These are phyloP conservation scores for Stegana nigrithorax DNA, from an alignment of 2,888 invertebrate genomes.

Conservation along the genomic window DNA sequence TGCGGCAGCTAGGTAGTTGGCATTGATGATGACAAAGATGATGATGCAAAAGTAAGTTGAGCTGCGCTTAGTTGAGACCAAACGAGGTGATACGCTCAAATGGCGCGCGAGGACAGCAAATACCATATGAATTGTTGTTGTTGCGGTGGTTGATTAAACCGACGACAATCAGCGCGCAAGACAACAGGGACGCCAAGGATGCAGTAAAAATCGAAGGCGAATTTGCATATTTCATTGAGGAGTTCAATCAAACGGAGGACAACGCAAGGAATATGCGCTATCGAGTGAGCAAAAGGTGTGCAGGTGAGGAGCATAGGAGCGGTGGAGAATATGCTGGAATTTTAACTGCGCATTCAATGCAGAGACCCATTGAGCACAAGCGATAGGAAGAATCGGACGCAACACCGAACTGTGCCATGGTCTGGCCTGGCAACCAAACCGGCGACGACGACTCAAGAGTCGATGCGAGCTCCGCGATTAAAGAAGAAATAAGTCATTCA, in stretches of 20 bases:
- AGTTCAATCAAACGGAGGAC: constrained; percentile 63
- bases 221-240: constrained; percentile 68
- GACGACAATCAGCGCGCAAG: not conserved
- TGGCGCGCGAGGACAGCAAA: not conserved
- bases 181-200: constrained; percentile 16
- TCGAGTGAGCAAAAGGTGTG: not conserved
- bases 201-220: no score
- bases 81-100: constrained; percentile 14
- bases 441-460: constrained; percentile 25
- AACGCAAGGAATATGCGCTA: constrained; percentile 26
- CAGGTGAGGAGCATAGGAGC: not conserved
- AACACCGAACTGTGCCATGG: not conserved
- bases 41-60: constrained; percentile 34
- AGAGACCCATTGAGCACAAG: not conserved
- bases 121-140: not conserved
- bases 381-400: not conserved
- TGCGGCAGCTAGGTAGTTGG: not conserved
- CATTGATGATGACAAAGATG: constrained; percentile 33
- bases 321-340: not conserved
- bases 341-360: not conserved
- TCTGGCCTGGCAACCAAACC: no score
- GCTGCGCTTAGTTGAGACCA: no score
- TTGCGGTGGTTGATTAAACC: constrained; percentile 10
- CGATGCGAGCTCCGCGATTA: constrained; percentile 53
- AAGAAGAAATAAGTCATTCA: constrained; percentile 64